Evolutionary conservation across 1,140 invertebrate species (phyloP).

Genomic region (Formica selysi): DNA sequence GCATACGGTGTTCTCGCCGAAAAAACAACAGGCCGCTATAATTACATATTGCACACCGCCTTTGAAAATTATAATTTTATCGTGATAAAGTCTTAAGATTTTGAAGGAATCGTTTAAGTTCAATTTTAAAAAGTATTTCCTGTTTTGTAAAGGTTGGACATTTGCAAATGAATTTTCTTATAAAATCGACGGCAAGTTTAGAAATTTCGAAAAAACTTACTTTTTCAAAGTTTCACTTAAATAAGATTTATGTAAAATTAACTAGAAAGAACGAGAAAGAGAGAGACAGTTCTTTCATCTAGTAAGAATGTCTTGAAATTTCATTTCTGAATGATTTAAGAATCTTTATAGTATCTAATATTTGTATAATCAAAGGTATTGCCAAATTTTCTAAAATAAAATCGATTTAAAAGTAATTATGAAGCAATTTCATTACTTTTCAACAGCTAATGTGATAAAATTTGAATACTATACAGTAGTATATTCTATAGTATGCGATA

Average conservation of each 20-base stretch:
- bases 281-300: not conserved
- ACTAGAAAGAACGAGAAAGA: slow-evolving; percentile 11
- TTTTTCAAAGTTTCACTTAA: not conserved
- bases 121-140: slow-evolving; percentile 10
- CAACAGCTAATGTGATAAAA: not conserved
- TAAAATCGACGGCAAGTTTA: not conserved
- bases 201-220: not conserved
- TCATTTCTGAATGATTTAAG: not conserved
- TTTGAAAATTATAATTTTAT: not conserved
- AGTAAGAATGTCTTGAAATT: slow-evolving; percentile 9
- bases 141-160: not conserved
- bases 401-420: not conserved
- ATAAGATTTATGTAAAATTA: not conserved
- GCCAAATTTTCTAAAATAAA: slow-evolving; percentile 13
- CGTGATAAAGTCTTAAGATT: not conserved
- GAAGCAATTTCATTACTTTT: slow-evolving; percentile 15
- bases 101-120: not conserved
- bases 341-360: slow-evolving; percentile 20
- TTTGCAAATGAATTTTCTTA: not conserved
- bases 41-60: not conserved
- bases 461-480: not conserved
- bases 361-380: slow-evolving; percentile 29
- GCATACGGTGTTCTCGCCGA: not conserved
- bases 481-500: not conserved
- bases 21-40: not conserved